Conservation (phyloP, 2,888 invertebrate genomes). For the Patella depressa region DNA sequence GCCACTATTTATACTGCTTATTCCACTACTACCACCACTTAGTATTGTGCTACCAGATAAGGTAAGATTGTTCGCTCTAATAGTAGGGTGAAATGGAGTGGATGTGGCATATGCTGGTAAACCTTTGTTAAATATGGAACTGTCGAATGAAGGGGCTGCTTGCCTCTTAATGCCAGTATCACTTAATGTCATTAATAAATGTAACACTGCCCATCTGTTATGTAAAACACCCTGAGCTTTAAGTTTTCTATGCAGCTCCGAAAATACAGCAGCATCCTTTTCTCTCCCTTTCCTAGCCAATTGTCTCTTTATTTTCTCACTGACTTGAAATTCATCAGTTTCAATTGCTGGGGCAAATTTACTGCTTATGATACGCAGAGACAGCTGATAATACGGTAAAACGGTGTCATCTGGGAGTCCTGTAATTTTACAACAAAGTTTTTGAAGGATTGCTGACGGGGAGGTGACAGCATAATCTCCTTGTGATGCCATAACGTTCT, state of each 20-base stretch:
- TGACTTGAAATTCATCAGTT: constrained; percentile 68
- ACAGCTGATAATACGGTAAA: constrained; percentile 60
- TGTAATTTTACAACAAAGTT: constrained; percentile 57
- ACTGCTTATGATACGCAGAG: constrained; percentile 61
- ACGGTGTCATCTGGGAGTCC: constrained; percentile 56
- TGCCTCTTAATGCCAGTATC: constrained; percentile 32
- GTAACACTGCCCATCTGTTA: constrained; percentile 76
- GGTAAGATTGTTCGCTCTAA: constrained; percentile 13
- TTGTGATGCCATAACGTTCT: neutral
- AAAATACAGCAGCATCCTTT: constrained; percentile 70
- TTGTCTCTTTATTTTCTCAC: constrained; percentile 68
- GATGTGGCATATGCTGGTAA: constrained; percentile 56
- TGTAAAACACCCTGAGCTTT: constrained; percentile 75
- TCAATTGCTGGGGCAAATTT: constrained; percentile 51
- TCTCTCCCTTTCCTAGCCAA: constrained; percentile 64
- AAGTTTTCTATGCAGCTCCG: constrained; percentile 71
- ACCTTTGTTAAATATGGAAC: constrained; percentile 46
- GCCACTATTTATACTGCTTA: constrained; percentile 64
- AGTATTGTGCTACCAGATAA: constrained; percentile 28
- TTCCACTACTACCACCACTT: constrained; percentile 59
- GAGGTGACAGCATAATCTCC: neutral
- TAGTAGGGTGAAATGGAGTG: constrained; percentile 53
- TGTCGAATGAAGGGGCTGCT: constrained; percentile 28
- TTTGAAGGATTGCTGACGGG: constrained; percentile 45
- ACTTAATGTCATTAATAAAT: constrained; percentile 61